Percentiles rank a stretch among this genome's conserved stretches.
Conservation (phyloP, 2,888 invertebrate genomes). For the Nomada lathburiana region DNA sequence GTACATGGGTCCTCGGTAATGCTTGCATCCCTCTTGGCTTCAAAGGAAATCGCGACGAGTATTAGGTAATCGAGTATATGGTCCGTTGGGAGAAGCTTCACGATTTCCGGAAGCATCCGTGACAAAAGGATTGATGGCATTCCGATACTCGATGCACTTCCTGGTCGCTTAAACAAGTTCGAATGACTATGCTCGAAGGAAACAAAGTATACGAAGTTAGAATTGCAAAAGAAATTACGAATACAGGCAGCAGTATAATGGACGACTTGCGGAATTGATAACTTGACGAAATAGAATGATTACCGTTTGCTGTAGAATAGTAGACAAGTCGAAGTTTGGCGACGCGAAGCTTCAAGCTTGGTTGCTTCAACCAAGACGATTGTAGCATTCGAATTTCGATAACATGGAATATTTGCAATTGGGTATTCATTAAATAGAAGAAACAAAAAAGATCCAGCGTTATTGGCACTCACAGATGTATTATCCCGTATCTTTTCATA, state of each 20-base stretch:
- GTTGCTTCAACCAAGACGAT: no score
- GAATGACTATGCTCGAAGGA: background rate
- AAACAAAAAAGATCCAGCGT: no score
- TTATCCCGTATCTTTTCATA: no score
- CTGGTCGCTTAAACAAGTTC: background rate
- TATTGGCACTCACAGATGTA: no score
- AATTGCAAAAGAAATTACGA: background rate
- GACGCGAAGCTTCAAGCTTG: no score
- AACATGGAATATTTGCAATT: no score
- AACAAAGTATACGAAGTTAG: background rate
- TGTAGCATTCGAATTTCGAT: no score
- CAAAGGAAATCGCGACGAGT: conserved; percentile 6
- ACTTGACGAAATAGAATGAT: background rate
- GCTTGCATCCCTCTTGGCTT: conserved; percentile 3
- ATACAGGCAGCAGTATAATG: background rate
- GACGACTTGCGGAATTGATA: background rate
- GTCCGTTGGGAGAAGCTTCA: background rate
- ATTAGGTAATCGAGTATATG: conserved; percentile 30
- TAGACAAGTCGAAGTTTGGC: no score
- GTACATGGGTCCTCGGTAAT: conserved; percentile 13
- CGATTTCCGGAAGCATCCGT: conserved; percentile 8
- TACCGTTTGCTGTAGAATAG: no score
- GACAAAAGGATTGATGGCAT: conserved; percentile 31
- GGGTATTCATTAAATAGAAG: no score
- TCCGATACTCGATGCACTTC: conserved; percentile 1